These are phyloP conservation scores for Pachyramphus minor DNA, from an alignment of 2,113 vertebrate species.

Conservation along the genomic window DNA sequence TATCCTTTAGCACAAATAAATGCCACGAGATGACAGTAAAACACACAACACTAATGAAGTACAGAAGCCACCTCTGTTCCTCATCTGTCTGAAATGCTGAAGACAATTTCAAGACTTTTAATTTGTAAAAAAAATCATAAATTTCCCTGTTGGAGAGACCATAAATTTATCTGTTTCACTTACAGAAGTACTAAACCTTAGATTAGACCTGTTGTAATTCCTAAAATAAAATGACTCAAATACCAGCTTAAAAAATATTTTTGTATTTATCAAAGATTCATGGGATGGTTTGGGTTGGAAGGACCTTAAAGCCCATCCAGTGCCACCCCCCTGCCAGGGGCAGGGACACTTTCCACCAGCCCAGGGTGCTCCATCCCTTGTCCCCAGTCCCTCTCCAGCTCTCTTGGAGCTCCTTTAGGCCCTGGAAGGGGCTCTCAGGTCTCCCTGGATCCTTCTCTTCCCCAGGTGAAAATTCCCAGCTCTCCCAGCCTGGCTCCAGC, in stretches of 20 bases:
- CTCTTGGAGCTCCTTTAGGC: not conserved
- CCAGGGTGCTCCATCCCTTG: not conserved
- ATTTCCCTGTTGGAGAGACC: not conserved
- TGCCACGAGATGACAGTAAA: not conserved
- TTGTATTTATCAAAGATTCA: not conserved
- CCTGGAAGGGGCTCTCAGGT: not conserved
- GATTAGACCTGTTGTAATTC: not conserved
- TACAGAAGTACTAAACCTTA: not conserved
- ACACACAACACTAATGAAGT: not conserved
- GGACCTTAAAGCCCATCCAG: not conserved
- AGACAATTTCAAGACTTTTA: not conserved
- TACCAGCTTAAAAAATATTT: not conserved
- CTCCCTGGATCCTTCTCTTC: not conserved
- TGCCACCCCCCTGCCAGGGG: not conserved
- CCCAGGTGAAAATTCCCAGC: not conserved
- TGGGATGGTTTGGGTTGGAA: not conserved
- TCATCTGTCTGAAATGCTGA: not conserved
- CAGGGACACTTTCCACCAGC: not conserved
- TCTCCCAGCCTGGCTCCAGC: not conserved
- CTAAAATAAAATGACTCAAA: not conserved
- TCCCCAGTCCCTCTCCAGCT: not conserved
- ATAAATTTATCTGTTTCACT: not conserved
- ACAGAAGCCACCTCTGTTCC: not conserved
- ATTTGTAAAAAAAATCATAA: not conserved
- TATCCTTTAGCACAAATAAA: slow-evolving; percentile 6